Evolutionary conservation across 2,888 invertebrate genomes (phyloP).

Genomic region (Panzeria rudis): DNA sequence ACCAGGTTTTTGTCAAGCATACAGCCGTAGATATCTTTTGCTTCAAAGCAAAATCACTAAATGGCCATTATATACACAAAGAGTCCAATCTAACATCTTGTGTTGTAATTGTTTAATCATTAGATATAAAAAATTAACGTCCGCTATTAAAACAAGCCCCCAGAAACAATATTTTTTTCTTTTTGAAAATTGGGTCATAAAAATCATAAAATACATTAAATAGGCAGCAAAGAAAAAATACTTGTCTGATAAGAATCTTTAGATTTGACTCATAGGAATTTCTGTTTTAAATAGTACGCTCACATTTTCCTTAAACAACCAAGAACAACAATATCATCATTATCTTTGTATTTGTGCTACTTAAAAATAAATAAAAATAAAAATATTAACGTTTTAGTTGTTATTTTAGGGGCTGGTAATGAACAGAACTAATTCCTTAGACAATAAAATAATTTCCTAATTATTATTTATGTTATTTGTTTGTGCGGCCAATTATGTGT

Average conservation of each 20-base stretch:
- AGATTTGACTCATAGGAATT: constrained; percentile 31
- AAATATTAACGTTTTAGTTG: constrained; percentile 5
- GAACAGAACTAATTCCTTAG: background rate
- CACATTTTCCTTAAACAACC: background rate
- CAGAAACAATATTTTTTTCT: background rate
- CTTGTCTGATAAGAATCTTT: constrained; percentile 38
- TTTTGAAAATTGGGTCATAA: background rate
- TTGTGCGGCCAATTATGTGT: constrained; percentile 37
- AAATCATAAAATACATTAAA: constrained; percentile 53
- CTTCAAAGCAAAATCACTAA: background rate
- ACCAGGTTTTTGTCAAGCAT: no score
- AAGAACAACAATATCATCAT: background rate
- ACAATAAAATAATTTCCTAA: constrained; percentile 48
- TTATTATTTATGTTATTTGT: constrained; percentile 42
- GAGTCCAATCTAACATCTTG: constrained; percentile 19
- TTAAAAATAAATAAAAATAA: background rate
- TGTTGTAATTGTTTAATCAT: constrained; percentile 80
- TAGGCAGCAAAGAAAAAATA: background rate
- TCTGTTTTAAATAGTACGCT: background rate
- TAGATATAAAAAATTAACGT: constrained; percentile 80
- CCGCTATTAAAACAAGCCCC: constrained; percentile 73
- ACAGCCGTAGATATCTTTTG: background rate
- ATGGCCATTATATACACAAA: background rate
- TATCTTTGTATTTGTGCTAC: background rate
- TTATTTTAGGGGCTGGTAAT: background rate